These are phyloP conservation scores for Propsilocerus akamusi DNA, from an alignment of 1,140 invertebrate genomes.

Conservation along the genomic window DNA sequence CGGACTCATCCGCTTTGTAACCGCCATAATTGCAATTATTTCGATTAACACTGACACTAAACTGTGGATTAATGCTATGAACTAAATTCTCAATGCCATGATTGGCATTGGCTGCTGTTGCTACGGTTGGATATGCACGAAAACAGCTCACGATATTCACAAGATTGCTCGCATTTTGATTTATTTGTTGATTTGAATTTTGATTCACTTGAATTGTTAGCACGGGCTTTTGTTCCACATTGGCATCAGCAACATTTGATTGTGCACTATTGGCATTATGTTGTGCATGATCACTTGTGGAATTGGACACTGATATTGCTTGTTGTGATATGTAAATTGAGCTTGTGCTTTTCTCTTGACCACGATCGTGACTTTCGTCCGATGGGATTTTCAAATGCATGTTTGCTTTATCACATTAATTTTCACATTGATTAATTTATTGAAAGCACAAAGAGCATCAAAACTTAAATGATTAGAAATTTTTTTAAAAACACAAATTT, in stretches of 20 bases:
- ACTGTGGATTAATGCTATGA: background rate
- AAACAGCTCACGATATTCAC: conserved; percentile 1
- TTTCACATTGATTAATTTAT: no score
- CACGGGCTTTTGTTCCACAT: background rate
- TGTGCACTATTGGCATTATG: background rate
- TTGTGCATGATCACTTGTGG: background rate
- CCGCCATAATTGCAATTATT: background rate
- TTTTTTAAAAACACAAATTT: no score
- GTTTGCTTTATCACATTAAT: no score
- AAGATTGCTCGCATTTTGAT: background rate
- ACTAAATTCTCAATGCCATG: conserved; percentile 2
- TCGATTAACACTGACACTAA: background rate
- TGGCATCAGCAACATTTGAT: no score
- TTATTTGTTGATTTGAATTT: background rate
- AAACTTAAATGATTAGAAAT: no score
- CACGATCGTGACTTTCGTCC: background rate
- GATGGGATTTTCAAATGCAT: no score
- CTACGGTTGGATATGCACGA: background rate
- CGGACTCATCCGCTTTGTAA: background rate
- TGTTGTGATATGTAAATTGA: background rate
- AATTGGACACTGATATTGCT: background rate
- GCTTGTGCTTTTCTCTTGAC: background rate
- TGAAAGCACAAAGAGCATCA: no score
- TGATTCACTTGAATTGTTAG: conserved; percentile 3
- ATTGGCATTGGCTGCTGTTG: background rate